phyloP scores from a whole-genome alignment of 2,113 vertebrate species.

The Formicarius rufipectus region DNA sequence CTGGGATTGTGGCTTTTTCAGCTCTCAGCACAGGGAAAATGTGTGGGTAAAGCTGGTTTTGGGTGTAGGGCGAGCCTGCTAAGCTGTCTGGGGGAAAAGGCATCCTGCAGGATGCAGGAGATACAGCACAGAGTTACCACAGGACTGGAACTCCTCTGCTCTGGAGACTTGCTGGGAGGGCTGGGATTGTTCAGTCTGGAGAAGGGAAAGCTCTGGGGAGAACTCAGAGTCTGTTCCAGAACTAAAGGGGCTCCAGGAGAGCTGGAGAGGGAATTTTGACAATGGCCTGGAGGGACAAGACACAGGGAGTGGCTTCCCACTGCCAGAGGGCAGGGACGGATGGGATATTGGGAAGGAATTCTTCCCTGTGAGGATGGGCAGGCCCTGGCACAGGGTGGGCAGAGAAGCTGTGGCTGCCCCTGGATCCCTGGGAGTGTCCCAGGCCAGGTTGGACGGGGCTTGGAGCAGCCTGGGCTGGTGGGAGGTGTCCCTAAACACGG shows the following conservation, averaged over 20 bases:
- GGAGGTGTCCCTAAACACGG: background rate
- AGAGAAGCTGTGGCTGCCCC: background rate
- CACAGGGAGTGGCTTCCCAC: background rate
- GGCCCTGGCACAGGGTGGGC: background rate
- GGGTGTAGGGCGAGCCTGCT: background rate
- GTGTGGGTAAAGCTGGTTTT: background rate
- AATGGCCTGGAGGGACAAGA: background rate
- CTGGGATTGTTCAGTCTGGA: background rate
- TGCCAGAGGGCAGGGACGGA: rapidly evolving
- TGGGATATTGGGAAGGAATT: background rate
- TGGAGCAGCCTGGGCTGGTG: background rate
- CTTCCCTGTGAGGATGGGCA: rapidly evolving
- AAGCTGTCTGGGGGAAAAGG: background rate
- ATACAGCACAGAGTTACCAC: background rate
- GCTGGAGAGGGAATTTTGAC: background rate
- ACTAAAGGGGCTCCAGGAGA: background rate
- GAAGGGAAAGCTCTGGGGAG: background rate
- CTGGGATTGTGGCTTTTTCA: background rate
- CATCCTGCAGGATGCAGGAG: background rate
- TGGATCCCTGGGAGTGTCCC: background rate
- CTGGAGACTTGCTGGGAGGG: background rate
- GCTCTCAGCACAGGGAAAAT: background rate
- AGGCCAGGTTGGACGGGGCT: background rate
- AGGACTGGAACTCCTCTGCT: background rate
- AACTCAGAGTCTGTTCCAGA: rapidly evolving